Evolutionary conservation across 2,888 invertebrate genomes (phyloP).

Genomic region (Drosophila acutilabella): DNA sequence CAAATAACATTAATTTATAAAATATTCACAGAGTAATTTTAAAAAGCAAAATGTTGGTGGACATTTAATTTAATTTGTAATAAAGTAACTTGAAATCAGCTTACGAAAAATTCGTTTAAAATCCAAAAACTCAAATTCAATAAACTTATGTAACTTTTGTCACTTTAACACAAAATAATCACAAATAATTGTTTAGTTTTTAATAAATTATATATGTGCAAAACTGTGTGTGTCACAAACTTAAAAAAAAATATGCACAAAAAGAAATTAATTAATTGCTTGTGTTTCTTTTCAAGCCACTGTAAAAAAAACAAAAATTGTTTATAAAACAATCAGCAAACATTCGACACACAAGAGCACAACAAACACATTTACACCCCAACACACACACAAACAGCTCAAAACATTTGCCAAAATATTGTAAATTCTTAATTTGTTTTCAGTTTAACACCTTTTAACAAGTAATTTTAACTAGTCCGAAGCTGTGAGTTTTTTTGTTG

Average conservation of each 20-base stretch:
- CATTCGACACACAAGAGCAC: not conserved
- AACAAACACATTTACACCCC: constrained; percentile 6
- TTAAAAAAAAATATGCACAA: constrained; percentile 9
- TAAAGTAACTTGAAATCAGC: no score
- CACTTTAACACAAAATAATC: constrained; percentile 1
- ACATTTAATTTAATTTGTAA: no score
- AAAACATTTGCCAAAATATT: constrained; percentile 26
- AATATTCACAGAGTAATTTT: no score
- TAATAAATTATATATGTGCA: constrained; percentile 5
- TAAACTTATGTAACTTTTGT: not conserved
- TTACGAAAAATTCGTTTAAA: no score
- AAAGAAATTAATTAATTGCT: not conserved
- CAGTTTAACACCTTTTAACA: constrained; percentile 15
- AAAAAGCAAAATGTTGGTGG: no score
- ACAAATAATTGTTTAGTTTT: not conserved
- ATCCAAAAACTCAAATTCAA: no score
- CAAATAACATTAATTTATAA: no score
- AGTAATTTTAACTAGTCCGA: constrained; percentile 40
- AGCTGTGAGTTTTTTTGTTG: constrained; percentile 29
- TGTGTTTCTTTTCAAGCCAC: no score
- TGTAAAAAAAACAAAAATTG: not conserved
- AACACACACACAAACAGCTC: constrained; percentile 6
- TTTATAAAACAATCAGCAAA: not conserved
- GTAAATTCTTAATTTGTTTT: constrained; percentile 12
- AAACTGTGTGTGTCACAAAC: constrained; percentile 16